These are phyloP conservation scores for Cyprichromis sp. DNA, from an alignment of 2,113 vertebrate species.

Conservation along the genomic window DNA sequence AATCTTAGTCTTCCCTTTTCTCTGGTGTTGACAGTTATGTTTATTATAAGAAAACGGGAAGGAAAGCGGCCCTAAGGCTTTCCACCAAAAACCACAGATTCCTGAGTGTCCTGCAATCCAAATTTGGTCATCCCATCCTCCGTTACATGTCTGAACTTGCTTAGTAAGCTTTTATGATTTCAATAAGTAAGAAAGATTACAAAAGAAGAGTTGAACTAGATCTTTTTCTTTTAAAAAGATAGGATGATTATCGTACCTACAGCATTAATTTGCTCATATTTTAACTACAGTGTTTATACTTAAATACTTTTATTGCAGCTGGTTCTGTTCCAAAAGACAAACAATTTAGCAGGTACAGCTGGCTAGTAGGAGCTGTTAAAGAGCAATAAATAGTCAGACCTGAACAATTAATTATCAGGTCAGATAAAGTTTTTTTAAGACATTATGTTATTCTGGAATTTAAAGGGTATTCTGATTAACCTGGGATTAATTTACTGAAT, in stretches of 20 bases:
- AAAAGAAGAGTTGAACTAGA: neutral
- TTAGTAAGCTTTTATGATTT: neutral
- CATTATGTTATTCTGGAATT: neutral
- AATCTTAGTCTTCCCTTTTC: neutral
- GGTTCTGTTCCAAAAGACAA: neutral
- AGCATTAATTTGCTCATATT: neutral
- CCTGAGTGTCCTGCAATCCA: neutral
- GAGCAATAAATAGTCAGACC: neutral
- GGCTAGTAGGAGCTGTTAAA: neutral
- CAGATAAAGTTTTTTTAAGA: neutral
- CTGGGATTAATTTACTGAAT: neutral
- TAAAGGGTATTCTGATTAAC: neutral
- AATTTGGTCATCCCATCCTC: neutral
- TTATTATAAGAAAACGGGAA: slow-evolving; percentile 2
- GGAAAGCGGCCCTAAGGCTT: neutral
- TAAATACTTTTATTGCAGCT: neutral
- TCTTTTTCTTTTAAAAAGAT: neutral
- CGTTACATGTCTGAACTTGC: neutral
- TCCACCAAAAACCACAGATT: neutral
- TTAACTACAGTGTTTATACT: neutral
- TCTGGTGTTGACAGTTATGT: neutral
- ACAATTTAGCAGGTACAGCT: neutral
- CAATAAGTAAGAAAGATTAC: neutral
- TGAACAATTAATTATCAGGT: neutral
- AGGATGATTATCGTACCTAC: neutral